Percentiles rank a stretch among this genome's conserved stretches.
These are phyloP conservation scores for Okamejei kenojei DNA, from an alignment of 2,797 vertebrate species.

Conservation along the genomic window DNA sequence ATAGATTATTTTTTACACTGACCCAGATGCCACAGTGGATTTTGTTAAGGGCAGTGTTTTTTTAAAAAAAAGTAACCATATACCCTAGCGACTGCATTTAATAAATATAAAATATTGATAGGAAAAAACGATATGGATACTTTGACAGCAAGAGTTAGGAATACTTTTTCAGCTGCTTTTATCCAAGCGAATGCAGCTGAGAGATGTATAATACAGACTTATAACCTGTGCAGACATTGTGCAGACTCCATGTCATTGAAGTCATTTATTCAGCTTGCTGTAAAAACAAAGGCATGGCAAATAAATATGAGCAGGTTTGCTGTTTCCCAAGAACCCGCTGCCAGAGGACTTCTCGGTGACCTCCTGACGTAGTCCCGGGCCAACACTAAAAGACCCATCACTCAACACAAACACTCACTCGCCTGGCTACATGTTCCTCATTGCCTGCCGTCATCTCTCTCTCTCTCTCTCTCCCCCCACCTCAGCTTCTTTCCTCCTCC, in stretches of 20 bases:
- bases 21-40: conserved; percentile 48
- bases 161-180: conserved; percentile 65
- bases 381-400: conserved; percentile 80
- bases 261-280: conserved; percentile 85
- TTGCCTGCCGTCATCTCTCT: conserved; percentile 69
- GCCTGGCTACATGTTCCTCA: conserved; percentile 57
- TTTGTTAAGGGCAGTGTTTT: not conserved
- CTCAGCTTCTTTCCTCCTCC: conserved; percentile 52
- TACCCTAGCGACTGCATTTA: conserved; percentile 73
- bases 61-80: conserved; percentile 51
- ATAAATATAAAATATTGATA: conserved; percentile 71
- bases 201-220: conserved; percentile 90
- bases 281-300: conserved; percentile 86
- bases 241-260: conserved; percentile 85
- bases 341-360: conserved; percentile 74
- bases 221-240: conserved; percentile 92
- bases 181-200: conserved; percentile 62
- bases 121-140: conserved; percentile 73
- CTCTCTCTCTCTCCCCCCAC: conserved; percentile 60
- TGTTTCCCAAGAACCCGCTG: conserved; percentile 70
- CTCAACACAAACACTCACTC: conserved; percentile 69
- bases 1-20: conserved; percentile 62
- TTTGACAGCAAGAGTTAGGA: conserved; percentile 78
- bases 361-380: conserved; percentile 73
- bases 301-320: conserved; percentile 82